Percentiles rank a stretch among this genome's conserved stretches.
These are phyloP conservation scores for Tragopan temminckii DNA, from an alignment of 2,797 vertebrate species.

Conservation along the genomic window DNA sequence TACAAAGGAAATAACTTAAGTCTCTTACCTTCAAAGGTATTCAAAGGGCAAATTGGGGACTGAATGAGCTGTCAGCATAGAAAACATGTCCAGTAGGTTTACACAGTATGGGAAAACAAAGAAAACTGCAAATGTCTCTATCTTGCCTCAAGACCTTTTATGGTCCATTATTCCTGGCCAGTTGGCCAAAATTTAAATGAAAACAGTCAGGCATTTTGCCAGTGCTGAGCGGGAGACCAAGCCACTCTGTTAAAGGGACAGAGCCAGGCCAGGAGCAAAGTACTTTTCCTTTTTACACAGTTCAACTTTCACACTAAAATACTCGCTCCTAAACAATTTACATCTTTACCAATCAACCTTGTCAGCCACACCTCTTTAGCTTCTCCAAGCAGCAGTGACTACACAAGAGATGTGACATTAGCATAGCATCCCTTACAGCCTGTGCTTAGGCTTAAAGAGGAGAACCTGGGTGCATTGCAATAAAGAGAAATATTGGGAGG, in stretches of 20 bases:
- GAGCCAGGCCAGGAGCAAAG: not conserved
- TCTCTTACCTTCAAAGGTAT: constrained; percentile 67
- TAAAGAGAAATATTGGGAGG: not conserved
- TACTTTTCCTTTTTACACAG: not conserved
- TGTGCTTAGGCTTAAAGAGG: not conserved
- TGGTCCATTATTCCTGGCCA: constrained; percentile 49
- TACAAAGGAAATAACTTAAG: not conserved
- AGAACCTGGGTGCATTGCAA: not conserved
- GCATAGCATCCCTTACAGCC: not conserved
- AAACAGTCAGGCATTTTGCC: constrained; percentile 72
- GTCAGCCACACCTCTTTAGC: not conserved
- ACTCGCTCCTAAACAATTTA: not conserved
- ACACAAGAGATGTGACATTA: not conserved
- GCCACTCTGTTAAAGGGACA: constrained; percentile 74
- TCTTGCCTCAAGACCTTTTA: constrained; percentile 48
- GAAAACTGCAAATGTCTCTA: not conserved
- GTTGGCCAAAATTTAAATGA: constrained; percentile 61
- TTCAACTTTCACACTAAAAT: not conserved
- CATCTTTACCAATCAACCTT: not conserved
- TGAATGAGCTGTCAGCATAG: not conserved
- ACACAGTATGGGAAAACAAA: not conserved
- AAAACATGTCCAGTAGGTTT: not conserved
- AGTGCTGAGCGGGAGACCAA: constrained; percentile 56
- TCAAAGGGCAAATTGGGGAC: not conserved
- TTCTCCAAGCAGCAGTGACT: not conserved